phyloP scores from a whole-genome alignment of 2,888 invertebrate genomes.

The Standfussiana lucernea region DNA sequence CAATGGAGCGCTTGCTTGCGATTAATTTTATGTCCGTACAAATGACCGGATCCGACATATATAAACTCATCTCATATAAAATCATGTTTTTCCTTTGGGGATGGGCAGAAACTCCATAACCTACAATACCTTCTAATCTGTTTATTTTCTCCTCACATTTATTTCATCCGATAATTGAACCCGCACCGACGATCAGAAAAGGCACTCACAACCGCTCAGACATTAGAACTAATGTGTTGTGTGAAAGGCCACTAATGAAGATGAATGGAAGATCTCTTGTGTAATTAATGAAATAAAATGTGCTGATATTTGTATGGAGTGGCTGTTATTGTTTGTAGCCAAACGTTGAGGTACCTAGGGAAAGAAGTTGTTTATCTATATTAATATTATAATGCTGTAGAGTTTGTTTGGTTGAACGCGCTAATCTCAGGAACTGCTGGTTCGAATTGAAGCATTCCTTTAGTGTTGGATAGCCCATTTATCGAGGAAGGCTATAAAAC shows the following conservation, averaged over 20 bases:
- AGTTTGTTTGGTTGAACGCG: no score
- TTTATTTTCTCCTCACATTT: background rate
- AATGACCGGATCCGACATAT: no score
- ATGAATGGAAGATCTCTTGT: conserved; percentile 39
- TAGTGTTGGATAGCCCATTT: no score
- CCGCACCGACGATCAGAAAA: conserved; percentile 9
- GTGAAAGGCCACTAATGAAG: conserved; percentile 49
- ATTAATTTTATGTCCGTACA: no score
- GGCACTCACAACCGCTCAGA: conserved; percentile 4
- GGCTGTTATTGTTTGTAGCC: background rate
- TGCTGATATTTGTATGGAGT: conserved; percentile 37
- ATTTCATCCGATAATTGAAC: conserved; percentile 7
- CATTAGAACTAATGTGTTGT: conserved; percentile 42
- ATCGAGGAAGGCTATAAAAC: no score
- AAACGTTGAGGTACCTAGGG: background rate
- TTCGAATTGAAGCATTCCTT: no score
- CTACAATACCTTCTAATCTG: background rate
- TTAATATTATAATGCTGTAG: no score
- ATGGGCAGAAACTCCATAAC: background rate
- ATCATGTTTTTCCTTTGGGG: background rate
- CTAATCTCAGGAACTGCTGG: no score
- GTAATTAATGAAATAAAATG: conserved; percentile 40
- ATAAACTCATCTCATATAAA: no score
- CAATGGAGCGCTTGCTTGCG: no score
- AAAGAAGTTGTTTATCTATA: conserved; percentile 2